A percentile compares a stretch with the other conserved stretches of the same genome.
phyloP scores from a whole-genome alignment of 92 coral and sea anemone species.

The Porites cylindrica region DNA sequence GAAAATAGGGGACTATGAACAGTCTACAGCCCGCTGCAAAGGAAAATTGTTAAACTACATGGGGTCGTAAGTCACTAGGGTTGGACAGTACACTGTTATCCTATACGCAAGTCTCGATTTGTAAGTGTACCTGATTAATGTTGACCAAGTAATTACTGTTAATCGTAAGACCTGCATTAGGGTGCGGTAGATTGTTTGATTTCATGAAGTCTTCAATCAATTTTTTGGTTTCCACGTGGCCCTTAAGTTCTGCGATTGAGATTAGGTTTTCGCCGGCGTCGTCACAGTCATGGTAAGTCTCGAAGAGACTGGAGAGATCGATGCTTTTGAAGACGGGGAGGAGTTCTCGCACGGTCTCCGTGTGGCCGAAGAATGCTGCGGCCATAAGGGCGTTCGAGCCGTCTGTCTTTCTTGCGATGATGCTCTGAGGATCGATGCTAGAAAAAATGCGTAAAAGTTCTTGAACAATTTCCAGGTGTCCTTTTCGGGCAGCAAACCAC shows the following conservation, averaged over 20 bases:
- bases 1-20: neutral
- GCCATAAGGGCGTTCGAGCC: slow-evolving; percentile 15
- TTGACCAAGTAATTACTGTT: neutral
- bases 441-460: slow-evolving; percentile 8
- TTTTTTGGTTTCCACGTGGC: slow-evolving; percentile 7
- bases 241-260: neutral
- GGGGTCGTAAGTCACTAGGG: neutral
- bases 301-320: neutral
- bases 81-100: neutral
- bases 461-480: slow-evolving; percentile 10
- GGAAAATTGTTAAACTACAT: neutral
- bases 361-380: slow-evolving; percentile 7
- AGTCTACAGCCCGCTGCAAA: neutral
- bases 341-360: slow-evolving; percentile 13
- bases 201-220: neutral
- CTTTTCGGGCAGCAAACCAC: slow-evolving; percentile 14
- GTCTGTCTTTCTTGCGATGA: slow-evolving; percentile 10
- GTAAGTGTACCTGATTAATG: neutral
- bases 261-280: neutral
- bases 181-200: slow-evolving; percentile 8
- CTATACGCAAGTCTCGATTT: neutral
- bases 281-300: neutral
- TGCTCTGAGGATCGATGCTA: slow-evolving; percentile 2
- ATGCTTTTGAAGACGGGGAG: neutral
- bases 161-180: neutral